phyloP scores from a whole-genome alignment of 2,888 invertebrate species.

The Rhagonycha lutea region DNA sequence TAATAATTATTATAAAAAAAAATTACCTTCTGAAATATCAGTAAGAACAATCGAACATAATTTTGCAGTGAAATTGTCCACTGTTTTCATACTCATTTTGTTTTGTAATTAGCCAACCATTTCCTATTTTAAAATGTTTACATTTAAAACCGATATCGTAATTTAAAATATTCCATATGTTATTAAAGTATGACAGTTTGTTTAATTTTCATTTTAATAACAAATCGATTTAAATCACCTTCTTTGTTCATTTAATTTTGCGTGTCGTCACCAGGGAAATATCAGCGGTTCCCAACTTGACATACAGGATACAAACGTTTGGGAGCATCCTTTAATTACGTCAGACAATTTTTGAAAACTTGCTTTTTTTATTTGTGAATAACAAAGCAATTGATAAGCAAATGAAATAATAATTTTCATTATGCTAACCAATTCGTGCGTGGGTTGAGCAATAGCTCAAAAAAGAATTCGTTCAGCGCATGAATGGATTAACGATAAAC shows the following conservation, averaged over 20 bases:
- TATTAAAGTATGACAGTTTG: background rate
- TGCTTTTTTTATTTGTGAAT: too few relatives aligned
- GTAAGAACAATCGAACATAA: conserved; percentile 61
- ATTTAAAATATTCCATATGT: background rate
- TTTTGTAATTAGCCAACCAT: background rate
- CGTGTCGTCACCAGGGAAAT: background rate
- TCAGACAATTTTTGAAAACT: too few relatives aligned
- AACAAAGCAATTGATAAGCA: too few relatives aligned
- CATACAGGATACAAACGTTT: too few relatives aligned
- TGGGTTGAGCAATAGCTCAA: too few relatives aligned
- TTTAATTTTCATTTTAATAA: background rate
- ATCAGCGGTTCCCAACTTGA: background rate
- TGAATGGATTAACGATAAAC: too few relatives aligned
- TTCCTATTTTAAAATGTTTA: background rate
- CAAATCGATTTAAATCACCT: background rate
- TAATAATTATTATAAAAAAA: conserved; percentile 30
- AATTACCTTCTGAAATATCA: conserved; percentile 58
- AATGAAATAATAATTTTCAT: too few relatives aligned
- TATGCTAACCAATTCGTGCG: too few relatives aligned
- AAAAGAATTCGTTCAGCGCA: too few relatives aligned
- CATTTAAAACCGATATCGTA: background rate
- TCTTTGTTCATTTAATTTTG: background rate
- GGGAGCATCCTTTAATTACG: too few relatives aligned
- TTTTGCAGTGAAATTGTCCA: conserved; percentile 63
- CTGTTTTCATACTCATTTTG: conserved; percentile 44